Conservation (phyloP, 2,113 vertebrate species). For the Cyrtonyx montezumae region DNA sequence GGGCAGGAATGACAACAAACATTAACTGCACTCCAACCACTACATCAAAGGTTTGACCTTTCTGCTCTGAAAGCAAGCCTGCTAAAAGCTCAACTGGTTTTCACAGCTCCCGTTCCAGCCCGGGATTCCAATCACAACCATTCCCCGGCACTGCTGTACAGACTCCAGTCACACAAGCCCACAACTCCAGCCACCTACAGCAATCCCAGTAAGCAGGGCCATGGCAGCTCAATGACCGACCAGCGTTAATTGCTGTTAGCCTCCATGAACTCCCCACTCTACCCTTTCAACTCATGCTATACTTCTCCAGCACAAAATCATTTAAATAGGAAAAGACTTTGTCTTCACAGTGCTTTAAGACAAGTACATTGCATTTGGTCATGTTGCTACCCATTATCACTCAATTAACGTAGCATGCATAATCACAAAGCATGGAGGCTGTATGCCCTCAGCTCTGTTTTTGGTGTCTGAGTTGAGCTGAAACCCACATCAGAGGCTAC, state of each 20-base stretch:
- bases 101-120: background rate
- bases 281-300: background rate
- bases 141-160: background rate
- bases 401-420: background rate
- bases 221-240: background rate
- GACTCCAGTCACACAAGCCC: background rate
- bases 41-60: background rate
- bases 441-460: background rate
- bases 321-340: background rate
- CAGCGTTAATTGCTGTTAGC: background rate
- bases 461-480: background rate
- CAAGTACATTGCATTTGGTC: background rate
- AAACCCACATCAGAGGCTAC: background rate
- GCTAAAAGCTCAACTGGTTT: background rate
- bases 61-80: background rate
- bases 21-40: background rate
- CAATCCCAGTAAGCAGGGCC: background rate
- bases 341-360: background rate
- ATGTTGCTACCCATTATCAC: background rate
- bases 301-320: background rate
- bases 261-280: background rate
- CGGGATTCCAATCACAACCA: background rate
- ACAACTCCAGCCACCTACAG: background rate
- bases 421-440: background rate
- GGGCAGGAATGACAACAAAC: rapidly evolving